Percentiles rank a stretch among this genome's conserved stretches.
Evolutionary conservation across 2,113 vertebrate genomes (phyloP).

Genomic region (Istiophorus platypterus): DNA sequence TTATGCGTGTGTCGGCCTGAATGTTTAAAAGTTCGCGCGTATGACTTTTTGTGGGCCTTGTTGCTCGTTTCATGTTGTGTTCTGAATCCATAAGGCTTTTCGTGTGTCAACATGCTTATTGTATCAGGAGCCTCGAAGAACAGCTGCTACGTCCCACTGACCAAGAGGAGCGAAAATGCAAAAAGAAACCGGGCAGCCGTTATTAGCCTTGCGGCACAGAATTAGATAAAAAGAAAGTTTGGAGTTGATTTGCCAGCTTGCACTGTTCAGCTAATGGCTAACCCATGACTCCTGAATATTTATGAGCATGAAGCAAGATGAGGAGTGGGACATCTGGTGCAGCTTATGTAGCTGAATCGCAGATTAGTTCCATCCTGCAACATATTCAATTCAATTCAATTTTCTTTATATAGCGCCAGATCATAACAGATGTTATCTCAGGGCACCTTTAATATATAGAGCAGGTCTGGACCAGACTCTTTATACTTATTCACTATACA

Average conservation of each 20-base stretch:
- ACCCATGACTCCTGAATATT: slow-evolving; percentile 4
- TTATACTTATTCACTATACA: slow-evolving; percentile 2
- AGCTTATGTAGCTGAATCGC: slow-evolving; percentile 23
- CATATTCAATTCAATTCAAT: no score
- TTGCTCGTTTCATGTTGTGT: slow-evolving; percentile 35
- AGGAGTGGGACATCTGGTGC: slow-evolving; percentile 43
- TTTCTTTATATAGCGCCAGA: no score
- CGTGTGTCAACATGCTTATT: slow-evolving; percentile 14
- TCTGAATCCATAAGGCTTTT: slow-evolving; percentile 14
- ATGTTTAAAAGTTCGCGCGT: neutral
- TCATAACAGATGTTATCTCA: no score
- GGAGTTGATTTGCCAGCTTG: neutral
- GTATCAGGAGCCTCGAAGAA: slow-evolving; percentile 17
- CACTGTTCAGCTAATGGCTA: neutral
- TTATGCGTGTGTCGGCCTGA: neutral
- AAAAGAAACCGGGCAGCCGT: neutral
- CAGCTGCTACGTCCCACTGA: slow-evolving; percentile 23
- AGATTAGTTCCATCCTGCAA: slow-evolving; percentile 41
- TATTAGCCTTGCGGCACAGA: slow-evolving; percentile 14
- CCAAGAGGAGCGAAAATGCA: slow-evolving; percentile 5
- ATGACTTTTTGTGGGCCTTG: neutral
- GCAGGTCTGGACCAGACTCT: no score
- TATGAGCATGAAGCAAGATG: slow-evolving; percentile 8
- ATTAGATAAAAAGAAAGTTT: slow-evolving; percentile 16
- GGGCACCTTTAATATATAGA: no score